Evolutionary conservation across 2,113 vertebrate genomes (phyloP).

Genomic region (Martes martes): DNA sequence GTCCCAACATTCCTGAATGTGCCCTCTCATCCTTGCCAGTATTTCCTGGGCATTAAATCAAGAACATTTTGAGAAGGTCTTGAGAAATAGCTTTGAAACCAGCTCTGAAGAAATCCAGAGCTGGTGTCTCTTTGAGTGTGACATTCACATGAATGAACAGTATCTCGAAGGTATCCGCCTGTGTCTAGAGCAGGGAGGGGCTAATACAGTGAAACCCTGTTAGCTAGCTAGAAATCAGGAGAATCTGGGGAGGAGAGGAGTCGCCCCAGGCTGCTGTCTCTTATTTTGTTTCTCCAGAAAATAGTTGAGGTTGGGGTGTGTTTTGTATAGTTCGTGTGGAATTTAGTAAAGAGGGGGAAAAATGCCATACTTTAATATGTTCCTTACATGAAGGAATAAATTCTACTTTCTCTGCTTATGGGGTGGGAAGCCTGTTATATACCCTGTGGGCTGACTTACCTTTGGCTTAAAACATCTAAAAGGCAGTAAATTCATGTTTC

Average conservation of each 20-base stretch:
- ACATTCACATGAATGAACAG: neutral
- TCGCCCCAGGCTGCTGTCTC: constrained; percentile 12
- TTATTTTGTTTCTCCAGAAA: constrained; percentile 31
- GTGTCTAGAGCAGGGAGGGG: neutral
- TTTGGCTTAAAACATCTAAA: constrained; percentile 63
- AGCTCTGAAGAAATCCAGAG: neutral
- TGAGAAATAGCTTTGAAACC: neutral
- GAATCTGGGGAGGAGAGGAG: neutral
- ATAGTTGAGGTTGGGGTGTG: constrained; percentile 39
- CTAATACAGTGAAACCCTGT: constrained; percentile 30
- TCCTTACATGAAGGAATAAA: neutral
- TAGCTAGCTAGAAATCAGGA: constrained; percentile 29
- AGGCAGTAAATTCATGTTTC: constrained; percentile 39
- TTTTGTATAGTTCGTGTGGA: neutral
- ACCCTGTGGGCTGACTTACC: constrained; percentile 37
- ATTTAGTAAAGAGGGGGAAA: constrained; percentile 28
- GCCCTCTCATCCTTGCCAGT: neutral
- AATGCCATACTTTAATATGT: neutral
- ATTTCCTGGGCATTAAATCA: neutral
- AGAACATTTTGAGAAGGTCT: neutral
- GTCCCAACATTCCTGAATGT: neutral
- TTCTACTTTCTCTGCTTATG: constrained; percentile 17
- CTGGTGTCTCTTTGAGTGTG: neutral
- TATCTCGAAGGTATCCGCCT: neutral
- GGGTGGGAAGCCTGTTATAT: constrained; percentile 11